Evolutionary conservation across 1,140 invertebrate species (phyloP).

Genomic region (Brachionus koreanus): DNA sequence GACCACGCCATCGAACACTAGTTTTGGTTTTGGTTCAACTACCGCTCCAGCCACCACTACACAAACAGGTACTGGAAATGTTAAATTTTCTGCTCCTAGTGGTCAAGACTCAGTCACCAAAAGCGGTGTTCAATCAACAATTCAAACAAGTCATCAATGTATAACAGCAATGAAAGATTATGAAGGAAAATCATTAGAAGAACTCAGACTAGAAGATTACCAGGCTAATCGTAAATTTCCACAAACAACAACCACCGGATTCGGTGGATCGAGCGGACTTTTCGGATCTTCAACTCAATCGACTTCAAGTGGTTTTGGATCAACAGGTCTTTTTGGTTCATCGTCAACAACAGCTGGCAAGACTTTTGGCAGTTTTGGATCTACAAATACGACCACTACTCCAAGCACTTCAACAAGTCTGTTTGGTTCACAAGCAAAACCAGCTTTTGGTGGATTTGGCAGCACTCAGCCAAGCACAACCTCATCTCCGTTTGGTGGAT

Average conservation of each 20-base stretch:
- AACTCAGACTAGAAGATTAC: constrained; percentile 89
- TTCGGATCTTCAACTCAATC: background rate
- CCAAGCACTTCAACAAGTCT: background rate
- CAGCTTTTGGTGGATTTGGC: constrained; percentile 52
- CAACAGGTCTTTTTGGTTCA: constrained; percentile 22
- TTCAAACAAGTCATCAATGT: constrained; percentile 85
- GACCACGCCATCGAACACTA: constrained; percentile 32
- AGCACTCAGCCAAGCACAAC: constrained; percentile 32
- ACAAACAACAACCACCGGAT: constrained; percentile 42
- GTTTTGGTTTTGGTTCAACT: constrained; percentile 47
- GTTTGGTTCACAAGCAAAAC: constrained; percentile 45
- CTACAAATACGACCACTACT: constrained; percentile 43
- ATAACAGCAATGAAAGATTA: constrained; percentile 98
- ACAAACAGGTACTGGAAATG: constrained; percentile 60
- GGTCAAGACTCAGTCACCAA: constrained; percentile 84
- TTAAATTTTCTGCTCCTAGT: constrained; percentile 79
- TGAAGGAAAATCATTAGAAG: constrained; percentile 79
- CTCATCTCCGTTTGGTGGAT: constrained; percentile 46
- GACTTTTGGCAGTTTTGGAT: constrained; percentile 45
- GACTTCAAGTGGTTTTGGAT: constrained; percentile 38
- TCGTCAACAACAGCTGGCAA: background rate
- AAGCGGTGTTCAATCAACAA: constrained; percentile 72
- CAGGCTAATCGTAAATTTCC: constrained; percentile 75
- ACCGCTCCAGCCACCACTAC: background rate
- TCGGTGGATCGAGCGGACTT: constrained; percentile 48